Evolutionary conservation across 1,140 invertebrate genomes (phyloP).

Genomic region (Brachionus asplanchnoidis): DNA sequence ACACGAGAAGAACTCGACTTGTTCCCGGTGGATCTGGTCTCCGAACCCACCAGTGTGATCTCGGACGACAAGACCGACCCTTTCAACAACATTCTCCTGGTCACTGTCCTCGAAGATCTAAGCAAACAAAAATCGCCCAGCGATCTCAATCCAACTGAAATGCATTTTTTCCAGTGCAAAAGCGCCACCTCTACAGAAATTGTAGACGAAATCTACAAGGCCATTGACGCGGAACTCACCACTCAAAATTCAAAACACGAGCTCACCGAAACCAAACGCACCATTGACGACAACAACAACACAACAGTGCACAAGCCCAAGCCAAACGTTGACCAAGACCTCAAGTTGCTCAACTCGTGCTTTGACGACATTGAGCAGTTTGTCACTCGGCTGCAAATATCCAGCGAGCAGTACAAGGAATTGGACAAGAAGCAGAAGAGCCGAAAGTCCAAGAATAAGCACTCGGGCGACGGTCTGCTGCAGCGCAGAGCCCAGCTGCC

Average conservation of each 20-base stretch:
- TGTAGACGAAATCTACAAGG: conserved; percentile 1
- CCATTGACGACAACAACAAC: not conserved
- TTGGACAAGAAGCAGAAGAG: not conserved
- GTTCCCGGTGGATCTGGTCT: not conserved
- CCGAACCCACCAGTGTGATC: not conserved
- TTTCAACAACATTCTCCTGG: not conserved
- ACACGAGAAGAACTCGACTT: not conserved
- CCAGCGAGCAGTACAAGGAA: conserved; percentile 17
- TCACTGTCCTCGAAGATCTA: not conserved
- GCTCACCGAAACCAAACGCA: not conserved
- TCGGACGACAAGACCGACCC: not conserved
- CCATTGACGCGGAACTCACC: not conserved
- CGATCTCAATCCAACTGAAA: not conserved
- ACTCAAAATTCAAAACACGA: not conserved
- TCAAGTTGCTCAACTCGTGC: conserved; percentile 3
- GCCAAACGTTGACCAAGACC: conserved; percentile 10
- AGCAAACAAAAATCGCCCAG: not conserved
- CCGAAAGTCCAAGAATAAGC: conserved; percentile 5
- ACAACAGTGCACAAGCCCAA: not conserved
- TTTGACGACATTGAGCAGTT: conserved; percentile 33
- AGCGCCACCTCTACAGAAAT: not conserved
- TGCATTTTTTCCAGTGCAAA: conserved; percentile 28
- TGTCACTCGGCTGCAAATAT: conserved; percentile 9
- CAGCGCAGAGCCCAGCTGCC: not conserved
- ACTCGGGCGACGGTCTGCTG: not conserved